A percentile compares a stretch with the other conserved stretches of the same genome.
Conservation (phyloP, 2,113 vertebrate genomes). For the Amblyornis subalaris region DNA sequence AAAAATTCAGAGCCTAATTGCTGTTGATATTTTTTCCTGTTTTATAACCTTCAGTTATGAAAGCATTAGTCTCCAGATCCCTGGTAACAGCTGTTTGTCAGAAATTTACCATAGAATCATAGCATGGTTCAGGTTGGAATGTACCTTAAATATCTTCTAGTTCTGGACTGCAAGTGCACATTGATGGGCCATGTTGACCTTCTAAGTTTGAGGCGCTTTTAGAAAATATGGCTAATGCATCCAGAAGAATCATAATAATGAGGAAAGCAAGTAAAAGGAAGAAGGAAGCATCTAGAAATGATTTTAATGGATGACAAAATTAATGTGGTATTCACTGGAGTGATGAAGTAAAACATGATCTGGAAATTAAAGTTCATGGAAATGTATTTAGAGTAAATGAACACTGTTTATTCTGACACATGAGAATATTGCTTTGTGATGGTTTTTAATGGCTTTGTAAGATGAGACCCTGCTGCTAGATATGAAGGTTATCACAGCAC, state of each 20-base stretch:
- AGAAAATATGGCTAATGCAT: neutral
- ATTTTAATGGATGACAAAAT: neutral
- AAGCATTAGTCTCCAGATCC: neutral
- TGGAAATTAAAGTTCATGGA: neutral
- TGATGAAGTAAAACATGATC: neutral
- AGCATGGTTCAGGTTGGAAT: neutral
- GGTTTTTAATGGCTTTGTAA: neutral
- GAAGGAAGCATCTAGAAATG: neutral
- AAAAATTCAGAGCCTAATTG: neutral
- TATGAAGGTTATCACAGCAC: neutral
- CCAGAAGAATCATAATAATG: neutral
- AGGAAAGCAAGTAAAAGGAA: neutral
- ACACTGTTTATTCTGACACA: neutral
- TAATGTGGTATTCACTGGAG: neutral
- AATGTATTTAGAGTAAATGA: neutral
- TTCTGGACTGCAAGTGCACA: neutral
- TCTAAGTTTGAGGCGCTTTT: neutral
- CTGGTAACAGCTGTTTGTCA: neutral
- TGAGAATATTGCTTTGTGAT: neutral
- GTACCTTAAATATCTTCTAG: no score
- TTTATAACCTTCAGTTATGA: neutral
- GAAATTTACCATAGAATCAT: neutral
- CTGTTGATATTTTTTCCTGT: neutral
- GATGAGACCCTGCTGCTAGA: neutral
- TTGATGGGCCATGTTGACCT: neutral